A percentile compares a stretch with the other conserved stretches of the same genome.
These are phyloP conservation scores for Unio delphinus DNA, from an alignment of 2,888 invertebrate species.

Conservation along the genomic window DNA sequence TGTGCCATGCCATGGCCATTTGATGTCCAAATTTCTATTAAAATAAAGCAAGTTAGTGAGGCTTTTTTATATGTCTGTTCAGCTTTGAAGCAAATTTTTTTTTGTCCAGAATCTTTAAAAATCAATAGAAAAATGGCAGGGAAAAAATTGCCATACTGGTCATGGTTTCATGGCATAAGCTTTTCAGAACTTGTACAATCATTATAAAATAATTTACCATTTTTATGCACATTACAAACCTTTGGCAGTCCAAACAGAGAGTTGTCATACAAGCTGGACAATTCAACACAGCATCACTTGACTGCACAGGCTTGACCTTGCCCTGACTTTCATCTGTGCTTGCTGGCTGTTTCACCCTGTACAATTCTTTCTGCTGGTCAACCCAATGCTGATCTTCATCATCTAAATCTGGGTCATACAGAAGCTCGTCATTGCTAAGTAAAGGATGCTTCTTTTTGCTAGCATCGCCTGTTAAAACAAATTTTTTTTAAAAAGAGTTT, in stretches of 20 bases:
- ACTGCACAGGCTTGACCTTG: constrained; percentile 59
- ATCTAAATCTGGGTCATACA: constrained; percentile 76
- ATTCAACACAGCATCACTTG: constrained; percentile 76
- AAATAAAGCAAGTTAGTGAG: too few species aligned
- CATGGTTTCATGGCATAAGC: too few species aligned
- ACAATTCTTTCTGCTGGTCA: constrained; percentile 69
- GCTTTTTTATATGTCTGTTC: too few species aligned
- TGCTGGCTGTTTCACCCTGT: constrained; percentile 38
- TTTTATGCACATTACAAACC: constrained; percentile 58
- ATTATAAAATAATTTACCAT: too few species aligned
- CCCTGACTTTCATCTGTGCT: constrained; percentile 7
- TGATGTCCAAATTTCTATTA: too few species aligned
- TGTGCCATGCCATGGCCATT: too few species aligned
- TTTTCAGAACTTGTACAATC: too few species aligned
- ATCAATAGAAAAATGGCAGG: too few species aligned
- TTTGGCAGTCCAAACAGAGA: constrained; percentile 77
- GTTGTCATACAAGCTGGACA: constrained; percentile 77
- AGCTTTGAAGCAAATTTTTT: too few species aligned
- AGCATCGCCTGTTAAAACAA: constrained; percentile 24
- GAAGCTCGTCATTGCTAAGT: constrained; percentile 70
- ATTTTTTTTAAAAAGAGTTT: not conserved
- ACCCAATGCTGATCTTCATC: constrained; percentile 76
- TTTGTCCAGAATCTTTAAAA: too few species aligned
- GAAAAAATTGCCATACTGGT: too few species aligned
- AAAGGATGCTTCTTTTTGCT: constrained; percentile 26